These are phyloP conservation scores for Clarias pachynema DNA, from an alignment of 2,797 vertebrate species.

Conservation along the genomic window DNA sequence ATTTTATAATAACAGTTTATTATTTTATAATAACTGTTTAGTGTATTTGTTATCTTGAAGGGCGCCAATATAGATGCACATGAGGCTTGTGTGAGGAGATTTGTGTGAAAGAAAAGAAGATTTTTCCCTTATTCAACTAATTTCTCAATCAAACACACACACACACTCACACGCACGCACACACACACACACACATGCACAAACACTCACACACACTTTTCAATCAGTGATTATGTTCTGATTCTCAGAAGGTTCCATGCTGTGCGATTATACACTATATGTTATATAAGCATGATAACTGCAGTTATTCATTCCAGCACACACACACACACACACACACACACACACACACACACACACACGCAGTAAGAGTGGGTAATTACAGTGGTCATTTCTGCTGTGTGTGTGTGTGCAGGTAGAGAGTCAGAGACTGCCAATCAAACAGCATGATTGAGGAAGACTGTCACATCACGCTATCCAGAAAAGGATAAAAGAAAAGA, in stretches of 20 bases:
- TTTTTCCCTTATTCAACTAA: neutral
- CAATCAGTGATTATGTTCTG: slow-evolving; percentile 11
- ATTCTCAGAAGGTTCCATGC: slow-evolving; percentile 18
- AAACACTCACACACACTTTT: neutral
- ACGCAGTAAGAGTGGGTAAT: slow-evolving; percentile 43
- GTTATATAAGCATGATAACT: slow-evolving; percentile 32
- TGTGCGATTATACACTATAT: slow-evolving; percentile 11
- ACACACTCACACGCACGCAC: slow-evolving; percentile 11
- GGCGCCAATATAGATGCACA: neutral
- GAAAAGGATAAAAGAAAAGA: neutral
- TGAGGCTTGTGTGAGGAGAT: no score
- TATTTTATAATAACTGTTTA: neutral
- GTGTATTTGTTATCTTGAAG: neutral
- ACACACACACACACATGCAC: slow-evolving; percentile 22
- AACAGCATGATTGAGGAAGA: slow-evolving; percentile 7
- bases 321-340: slow-evolving; percentile 14
- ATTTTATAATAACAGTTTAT: neutral
- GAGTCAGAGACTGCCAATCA: slow-evolving; percentile 48
- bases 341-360: slow-evolving; percentile 30
- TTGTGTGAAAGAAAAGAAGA: neutral
- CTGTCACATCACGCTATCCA: neutral
- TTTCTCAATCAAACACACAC: slow-evolving; percentile 18
- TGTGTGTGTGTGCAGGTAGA: slow-evolving; percentile 22
- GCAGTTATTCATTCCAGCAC: slow-evolving; percentile 20
- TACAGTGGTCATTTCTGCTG: slow-evolving; percentile 45